Base-by-base conservation (phyloP, 2,888 invertebrate species). In the Busseola fusca region DNA sequence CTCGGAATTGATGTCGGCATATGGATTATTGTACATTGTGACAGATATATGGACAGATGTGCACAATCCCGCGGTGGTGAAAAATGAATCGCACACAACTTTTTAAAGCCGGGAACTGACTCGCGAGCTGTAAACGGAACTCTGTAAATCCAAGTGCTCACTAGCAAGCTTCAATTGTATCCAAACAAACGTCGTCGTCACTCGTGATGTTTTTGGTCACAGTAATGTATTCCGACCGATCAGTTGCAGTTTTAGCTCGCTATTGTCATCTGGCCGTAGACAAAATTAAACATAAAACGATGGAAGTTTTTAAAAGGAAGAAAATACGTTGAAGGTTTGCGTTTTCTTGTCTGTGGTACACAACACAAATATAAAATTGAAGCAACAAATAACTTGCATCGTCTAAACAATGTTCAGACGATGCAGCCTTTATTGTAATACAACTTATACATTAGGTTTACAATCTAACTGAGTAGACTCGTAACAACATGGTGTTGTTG, bases 1-100 rank as follows among this genome's bases (percentile, higher is more conserved):
- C 74, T 77, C 69, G 83, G 86, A 83, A 80, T 85, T 85, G 84
- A 80, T 63, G 59, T 62, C 66, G 63, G 64, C 69, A 12, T 14
- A 14, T 48, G 65, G 42, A 63, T 56, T 50, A 25, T 57, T 69
- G 25, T 57, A 58, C 67, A 64, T 21, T 59, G 81, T 69, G 67
- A 60, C 27, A 25, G 1, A 2, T 9, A 16, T 14, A 14, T 42
- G 42, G 42, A 57, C 10, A 34, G 6, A 12, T n/a, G 5, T n/a
- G 27, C 21, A 10, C 37, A 16, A 27, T 16, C 5, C 10, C 42
- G 14, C 1, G 7, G 42, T 16, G 14, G 9, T n/a, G 21, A 9
- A 25, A 48, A 10, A 3, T 16, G 14, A 9, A 16, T 48, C 14
- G 37, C 25, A 27, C 21, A 6, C 18, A 42, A 30, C 1, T 66